A percentile compares a stretch with the other conserved stretches of the same genome.
Evolutionary conservation across 1,140 invertebrate genomes (phyloP).

Genomic region (Drosophila auraria): DNA sequence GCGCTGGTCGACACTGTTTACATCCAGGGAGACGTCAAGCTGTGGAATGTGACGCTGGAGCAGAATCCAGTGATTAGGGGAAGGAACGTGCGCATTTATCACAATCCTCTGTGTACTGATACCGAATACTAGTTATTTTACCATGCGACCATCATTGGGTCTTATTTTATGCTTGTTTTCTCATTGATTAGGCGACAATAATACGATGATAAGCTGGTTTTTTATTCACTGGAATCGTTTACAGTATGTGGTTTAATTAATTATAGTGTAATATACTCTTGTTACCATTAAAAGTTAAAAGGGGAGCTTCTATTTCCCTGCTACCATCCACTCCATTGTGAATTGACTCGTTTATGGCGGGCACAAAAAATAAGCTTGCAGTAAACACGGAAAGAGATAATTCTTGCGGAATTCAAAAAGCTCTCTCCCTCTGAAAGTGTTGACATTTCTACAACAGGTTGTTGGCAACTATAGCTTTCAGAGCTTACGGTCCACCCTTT

Average conservation of each 20-base stretch:
- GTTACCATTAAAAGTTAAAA: slow-evolving; percentile 17
- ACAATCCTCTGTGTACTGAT: slow-evolving; percentile 60
- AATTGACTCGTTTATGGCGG: neutral
- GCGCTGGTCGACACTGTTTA: slow-evolving; percentile 85
- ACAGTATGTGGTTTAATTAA: slow-evolving; percentile 1
- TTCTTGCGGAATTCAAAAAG: neutral
- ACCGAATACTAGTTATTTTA: slow-evolving; percentile 39
- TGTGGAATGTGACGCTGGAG: slow-evolving; percentile 76
- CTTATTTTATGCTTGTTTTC: slow-evolving; percentile 16
- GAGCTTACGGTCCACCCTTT: neutral
- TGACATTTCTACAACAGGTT: slow-evolving; percentile 2
- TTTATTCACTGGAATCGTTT: neutral
- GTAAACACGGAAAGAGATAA: neutral
- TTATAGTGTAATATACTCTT: slow-evolving; percentile 13
- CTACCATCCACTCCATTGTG: neutral
- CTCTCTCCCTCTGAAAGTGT: neutral
- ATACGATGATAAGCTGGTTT: slow-evolving; percentile 22
- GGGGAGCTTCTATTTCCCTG: neutral
- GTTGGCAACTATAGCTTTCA: neutral
- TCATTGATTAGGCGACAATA: slow-evolving; percentile 64
- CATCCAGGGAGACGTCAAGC: slow-evolving; percentile 85
- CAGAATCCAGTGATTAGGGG: slow-evolving; percentile 62
- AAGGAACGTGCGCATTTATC: slow-evolving; percentile 67
- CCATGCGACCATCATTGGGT: neutral
- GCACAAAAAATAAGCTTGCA: neutral